Evolutionary conservation across 2,113 vertebrate genomes (phyloP).

Genomic region (Psilopsiagon aurifrons): DNA sequence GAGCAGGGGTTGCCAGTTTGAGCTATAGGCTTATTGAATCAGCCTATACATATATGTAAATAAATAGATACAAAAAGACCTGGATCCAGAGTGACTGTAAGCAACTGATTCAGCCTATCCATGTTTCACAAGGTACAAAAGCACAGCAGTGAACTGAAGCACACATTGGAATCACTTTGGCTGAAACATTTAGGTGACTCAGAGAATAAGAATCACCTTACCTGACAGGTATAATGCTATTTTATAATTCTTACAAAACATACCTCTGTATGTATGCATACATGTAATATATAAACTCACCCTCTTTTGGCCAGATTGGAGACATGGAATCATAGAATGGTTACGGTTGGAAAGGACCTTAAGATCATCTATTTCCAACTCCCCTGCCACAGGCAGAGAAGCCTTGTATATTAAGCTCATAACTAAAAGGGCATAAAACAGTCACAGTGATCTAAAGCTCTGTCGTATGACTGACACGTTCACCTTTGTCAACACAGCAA

Average conservation of each 20-base stretch:
- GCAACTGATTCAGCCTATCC: not conserved
- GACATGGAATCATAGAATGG: not conserved
- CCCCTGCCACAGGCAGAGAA: too few species aligned
- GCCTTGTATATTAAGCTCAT: not conserved
- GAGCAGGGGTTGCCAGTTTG: not conserved
- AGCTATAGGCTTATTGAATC: not conserved
- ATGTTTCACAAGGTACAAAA: not conserved
- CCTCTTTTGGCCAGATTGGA: not conserved
- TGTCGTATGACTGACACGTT: not conserved
- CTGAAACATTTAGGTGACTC: not conserved
- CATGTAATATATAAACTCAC: not conserved
- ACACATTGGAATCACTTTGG: accelerated
- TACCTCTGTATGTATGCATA: not conserved
- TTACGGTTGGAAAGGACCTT: too few species aligned
- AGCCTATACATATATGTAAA: not conserved
- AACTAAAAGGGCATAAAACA: not conserved
- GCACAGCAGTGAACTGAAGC: not conserved
- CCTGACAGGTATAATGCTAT: not conserved
- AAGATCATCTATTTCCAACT: too few species aligned
- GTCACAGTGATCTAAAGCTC: not conserved
- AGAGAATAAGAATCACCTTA: not conserved
- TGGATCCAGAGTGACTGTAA: not conserved
- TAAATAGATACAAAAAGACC: not conserved
- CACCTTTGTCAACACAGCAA: not conserved
- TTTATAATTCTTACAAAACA: not conserved